Conservation (phyloP, 2,797 vertebrate genomes). For the Thaleichthys pacificus region DNA sequence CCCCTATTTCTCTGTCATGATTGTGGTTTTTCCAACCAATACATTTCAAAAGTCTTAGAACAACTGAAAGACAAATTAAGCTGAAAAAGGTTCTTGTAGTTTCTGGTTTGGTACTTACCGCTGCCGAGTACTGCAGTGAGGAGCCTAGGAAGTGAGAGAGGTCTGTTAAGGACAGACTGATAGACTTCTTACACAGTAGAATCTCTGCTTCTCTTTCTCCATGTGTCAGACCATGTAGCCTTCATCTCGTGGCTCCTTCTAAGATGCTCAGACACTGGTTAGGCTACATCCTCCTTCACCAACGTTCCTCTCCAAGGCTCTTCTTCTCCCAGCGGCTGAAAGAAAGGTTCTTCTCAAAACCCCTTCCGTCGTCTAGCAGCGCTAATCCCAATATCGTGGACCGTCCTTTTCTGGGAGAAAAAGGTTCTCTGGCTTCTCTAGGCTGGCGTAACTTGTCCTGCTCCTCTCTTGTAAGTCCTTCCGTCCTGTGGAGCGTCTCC, state of each 20-base stretch:
- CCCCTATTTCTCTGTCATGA: too few species aligned
- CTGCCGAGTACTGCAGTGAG: slow-evolving; percentile 25
- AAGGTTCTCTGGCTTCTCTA: slow-evolving; percentile 28
- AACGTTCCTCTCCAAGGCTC: too few species aligned
- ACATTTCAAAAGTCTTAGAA: not conserved
- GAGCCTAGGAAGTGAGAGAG: slow-evolving; percentile 14
- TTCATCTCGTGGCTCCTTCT: slow-evolving; percentile 24
- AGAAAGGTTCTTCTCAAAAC: too few species aligned
- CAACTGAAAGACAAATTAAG: not conserved
- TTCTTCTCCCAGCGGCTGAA: too few species aligned
- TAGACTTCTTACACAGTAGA: slow-evolving; percentile 29
- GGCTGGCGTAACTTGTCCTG: slow-evolving; percentile 40
- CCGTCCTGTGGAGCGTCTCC: slow-evolving; percentile 51
- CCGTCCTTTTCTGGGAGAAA: slow-evolving; percentile 14
- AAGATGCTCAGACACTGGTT: not conserved
- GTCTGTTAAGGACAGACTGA: slow-evolving; percentile 17
- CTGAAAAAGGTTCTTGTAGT: not conserved
- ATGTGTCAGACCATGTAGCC: slow-evolving; percentile 33
- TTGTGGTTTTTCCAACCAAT: not conserved
- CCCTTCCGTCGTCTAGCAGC: not conserved
- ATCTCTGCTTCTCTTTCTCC: slow-evolving; percentile 36
- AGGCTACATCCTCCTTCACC: too few species aligned
- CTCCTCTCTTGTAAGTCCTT: slow-evolving; percentile 36
- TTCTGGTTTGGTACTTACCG: slow-evolving; percentile 11
- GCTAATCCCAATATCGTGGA: slow-evolving; percentile 14